Conservation (phyloP, 2,113 vertebrate genomes). For the Crotalus viridis region DNA sequence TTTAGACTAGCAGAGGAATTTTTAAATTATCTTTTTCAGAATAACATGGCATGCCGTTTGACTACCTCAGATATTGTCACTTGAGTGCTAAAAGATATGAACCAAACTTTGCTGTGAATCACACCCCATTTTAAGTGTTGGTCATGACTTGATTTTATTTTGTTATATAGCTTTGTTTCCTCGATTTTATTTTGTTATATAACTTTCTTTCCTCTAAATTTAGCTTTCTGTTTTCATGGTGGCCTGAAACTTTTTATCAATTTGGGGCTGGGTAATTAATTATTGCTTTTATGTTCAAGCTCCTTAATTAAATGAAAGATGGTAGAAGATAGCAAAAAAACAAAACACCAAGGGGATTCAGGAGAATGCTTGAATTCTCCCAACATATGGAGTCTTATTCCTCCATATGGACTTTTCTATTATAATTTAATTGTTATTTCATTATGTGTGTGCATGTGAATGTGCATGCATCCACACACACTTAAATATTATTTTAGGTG, state of each 20-base stretch:
- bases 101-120: neutral
- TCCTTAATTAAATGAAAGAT: slow-evolving; percentile 63
- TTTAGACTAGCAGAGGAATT: neutral
- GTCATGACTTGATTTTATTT: slow-evolving; percentile 25
- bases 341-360: slow-evolving; percentile 1
- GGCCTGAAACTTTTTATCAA: slow-evolving; percentile 53
- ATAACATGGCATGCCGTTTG: neutral
- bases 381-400: slow-evolving; percentile 27
- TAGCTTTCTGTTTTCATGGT: slow-evolving; percentile 24
- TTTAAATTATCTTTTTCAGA: neutral
- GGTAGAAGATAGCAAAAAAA: slow-evolving; percentile 49
- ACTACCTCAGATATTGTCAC: rapidly evolving
- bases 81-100: neutral
- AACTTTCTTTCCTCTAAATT: neutral
- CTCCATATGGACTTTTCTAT: neutral
- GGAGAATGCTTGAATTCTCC: slow-evolving; percentile 43
- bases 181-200: slow-evolving; percentile 31
- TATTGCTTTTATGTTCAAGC: slow-evolving; percentile 57
- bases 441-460: neutral
- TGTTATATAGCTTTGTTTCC: neutral
- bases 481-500: neutral
- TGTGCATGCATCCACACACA: neutral
- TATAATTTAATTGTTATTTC: neutral
- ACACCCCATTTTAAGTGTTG: neutral
- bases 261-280: slow-evolving; percentile 54